phyloP scores from a whole-genome alignment of 2,113 vertebrate genomes.

The Collichthys lucidus region DNA sequence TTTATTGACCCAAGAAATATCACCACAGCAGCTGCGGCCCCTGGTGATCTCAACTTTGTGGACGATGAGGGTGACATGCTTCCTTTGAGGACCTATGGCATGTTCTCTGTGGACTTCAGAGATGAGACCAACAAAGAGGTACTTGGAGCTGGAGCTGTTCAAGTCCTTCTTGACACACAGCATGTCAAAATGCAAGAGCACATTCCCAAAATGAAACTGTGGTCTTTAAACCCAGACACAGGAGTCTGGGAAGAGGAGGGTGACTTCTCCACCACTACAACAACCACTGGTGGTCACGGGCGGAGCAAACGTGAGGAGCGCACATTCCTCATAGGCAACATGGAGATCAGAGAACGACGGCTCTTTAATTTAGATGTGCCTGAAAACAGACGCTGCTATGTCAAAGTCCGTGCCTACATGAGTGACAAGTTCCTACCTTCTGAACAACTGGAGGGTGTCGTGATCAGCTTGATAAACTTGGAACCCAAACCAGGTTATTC shows the following conservation, averaged over 20 bases:
- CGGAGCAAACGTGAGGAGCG: constrained; percentile 92
- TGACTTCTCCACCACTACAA: constrained; percentile 79
- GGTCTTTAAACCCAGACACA: constrained; percentile 92
- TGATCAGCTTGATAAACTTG: constrained; percentile 92
- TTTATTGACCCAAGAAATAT: constrained; percentile 95
- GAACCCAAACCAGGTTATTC: constrained; percentile 93
- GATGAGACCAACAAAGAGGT: constrained; percentile 83
- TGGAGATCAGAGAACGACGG: constrained; percentile 94
- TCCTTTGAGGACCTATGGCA: constrained; percentile 94
- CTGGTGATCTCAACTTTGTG: constrained; percentile 93
- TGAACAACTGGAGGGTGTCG: constrained; percentile 95
- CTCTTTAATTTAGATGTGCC: constrained; percentile 98
- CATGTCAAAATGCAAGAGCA: constrained; percentile 93
- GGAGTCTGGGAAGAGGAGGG: constrained; percentile 96
- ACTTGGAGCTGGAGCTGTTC: constrained; percentile 87
- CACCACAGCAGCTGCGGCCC: constrained; percentile 85
- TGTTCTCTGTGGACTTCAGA: constrained; percentile 94
- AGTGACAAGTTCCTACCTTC: constrained; percentile 91
- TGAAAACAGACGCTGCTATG: constrained; percentile 95
- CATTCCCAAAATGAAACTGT: constrained; percentile 91
- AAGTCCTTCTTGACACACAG: constrained; percentile 88
- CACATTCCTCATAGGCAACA: constrained; percentile 93
- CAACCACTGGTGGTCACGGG: constrained; percentile 34
- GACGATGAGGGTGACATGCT: constrained; percentile 89
- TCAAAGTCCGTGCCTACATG: constrained; percentile 95